Conservation (phyloP, 2,797 vertebrate genomes). For the Vipera latastei region DNA sequence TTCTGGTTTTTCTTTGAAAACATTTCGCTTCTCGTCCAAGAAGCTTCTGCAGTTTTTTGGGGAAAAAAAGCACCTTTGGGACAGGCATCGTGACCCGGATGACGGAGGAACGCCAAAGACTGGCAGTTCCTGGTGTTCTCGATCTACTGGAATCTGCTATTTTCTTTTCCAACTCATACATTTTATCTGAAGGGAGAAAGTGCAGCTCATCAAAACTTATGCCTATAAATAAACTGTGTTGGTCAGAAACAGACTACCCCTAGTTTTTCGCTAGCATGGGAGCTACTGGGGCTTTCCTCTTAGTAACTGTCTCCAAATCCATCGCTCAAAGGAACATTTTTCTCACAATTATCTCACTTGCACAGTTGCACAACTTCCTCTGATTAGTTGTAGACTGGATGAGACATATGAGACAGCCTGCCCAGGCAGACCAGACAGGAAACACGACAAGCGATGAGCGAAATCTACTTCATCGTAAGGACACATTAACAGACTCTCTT, state of each 20-base stretch:
- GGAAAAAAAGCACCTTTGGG: not conserved
- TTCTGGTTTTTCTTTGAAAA: not conserved
- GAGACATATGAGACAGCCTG: not conserved
- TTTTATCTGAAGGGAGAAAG: not conserved
- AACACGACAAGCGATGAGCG: not conserved
- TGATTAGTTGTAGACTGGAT: not conserved
- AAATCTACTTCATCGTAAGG: not conserved
- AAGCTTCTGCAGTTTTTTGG: not conserved
- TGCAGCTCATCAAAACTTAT: not conserved
- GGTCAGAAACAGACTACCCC: not conserved
- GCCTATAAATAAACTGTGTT: not conserved
- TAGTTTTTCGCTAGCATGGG: not conserved
- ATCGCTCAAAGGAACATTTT: not conserved
- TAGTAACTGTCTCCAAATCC: not conserved
- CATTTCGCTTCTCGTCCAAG: not conserved
- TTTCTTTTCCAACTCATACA: not conserved
- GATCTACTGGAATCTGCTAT: rapidly evolving
- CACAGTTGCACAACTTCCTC: not conserved
- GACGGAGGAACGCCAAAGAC: not conserved
- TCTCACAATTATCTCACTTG: not conserved
- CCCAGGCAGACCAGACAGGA: not conserved
- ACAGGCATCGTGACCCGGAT: too few species aligned
- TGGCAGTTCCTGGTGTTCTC: not conserved
- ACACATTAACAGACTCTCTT: not conserved
- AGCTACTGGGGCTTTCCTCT: not conserved